Evolutionary conservation across 2,113 vertebrate genomes (phyloP).

Genomic region (Zosterops lateralis): DNA sequence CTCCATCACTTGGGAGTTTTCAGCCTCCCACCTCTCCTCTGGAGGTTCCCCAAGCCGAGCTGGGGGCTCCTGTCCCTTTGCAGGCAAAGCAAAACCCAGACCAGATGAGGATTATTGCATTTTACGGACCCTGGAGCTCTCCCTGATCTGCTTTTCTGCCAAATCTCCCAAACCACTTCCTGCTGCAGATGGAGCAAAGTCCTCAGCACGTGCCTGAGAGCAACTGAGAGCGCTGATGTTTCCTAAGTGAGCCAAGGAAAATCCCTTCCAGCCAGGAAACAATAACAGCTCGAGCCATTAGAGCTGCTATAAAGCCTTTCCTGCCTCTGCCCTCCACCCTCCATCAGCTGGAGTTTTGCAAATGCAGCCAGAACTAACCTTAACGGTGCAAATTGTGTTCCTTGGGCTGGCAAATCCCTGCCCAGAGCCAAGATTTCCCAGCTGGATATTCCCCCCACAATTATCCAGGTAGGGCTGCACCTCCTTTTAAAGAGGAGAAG

Average conservation of each 20-base stretch:
- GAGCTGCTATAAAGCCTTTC: neutral
- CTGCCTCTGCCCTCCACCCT: neutral
- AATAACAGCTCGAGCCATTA: neutral
- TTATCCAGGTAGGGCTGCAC: neutral
- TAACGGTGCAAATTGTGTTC: neutral
- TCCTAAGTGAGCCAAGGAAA: neutral
- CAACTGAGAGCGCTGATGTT: neutral
- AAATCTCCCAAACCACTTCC: neutral
- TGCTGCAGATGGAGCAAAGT: neutral
- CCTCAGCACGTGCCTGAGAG: neutral
- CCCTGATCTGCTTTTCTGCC: neutral
- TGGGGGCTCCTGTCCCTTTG: neutral
- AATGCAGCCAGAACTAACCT: neutral
- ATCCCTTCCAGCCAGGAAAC: conserved; percentile 17
- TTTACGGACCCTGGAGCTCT: neutral
- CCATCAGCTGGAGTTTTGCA: neutral
- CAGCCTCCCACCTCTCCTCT: neutral
- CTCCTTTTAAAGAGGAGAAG: neutral
- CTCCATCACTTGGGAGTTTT: neutral
- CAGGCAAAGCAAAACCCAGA: neutral
- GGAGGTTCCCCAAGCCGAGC: neutral
- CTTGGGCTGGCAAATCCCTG: neutral
- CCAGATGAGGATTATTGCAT: rapidly evolving
- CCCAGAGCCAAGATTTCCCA: neutral
- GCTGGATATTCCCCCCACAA: neutral